phyloP scores from a whole-genome alignment of 2,113 vertebrate species.

The Myiopsitta monachus region DNA sequence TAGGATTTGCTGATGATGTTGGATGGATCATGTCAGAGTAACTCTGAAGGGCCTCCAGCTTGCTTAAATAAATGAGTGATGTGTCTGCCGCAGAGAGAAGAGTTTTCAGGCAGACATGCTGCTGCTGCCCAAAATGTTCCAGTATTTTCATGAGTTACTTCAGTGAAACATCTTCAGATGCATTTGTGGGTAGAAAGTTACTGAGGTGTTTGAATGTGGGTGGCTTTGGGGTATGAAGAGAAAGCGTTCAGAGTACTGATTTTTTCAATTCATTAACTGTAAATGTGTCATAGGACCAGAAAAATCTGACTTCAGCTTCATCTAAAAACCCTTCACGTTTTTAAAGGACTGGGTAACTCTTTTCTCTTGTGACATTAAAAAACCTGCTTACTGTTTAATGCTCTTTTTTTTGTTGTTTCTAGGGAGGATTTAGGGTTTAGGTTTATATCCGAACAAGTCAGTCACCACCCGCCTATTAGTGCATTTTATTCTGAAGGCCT shows the following conservation, averaged over 20 bases:
- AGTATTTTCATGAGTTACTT: not conserved
- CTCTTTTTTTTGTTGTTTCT: not conserved
- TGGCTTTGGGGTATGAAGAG: not conserved
- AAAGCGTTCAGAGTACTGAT: not conserved
- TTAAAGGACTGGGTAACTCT: not conserved
- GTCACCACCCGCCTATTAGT: constrained; percentile 94
- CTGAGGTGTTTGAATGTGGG: not conserved
- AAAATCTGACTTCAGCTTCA: not conserved
- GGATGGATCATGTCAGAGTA: not conserved
- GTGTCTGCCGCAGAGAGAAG: not conserved
- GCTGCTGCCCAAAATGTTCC: not conserved
- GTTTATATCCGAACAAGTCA: constrained; percentile 94
- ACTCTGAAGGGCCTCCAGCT: not conserved
- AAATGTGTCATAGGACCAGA: not conserved
- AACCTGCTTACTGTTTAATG: not conserved
- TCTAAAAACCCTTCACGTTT: not conserved
- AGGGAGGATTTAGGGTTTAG: constrained; percentile 94
- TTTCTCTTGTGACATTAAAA: not conserved
- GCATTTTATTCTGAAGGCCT: constrained; percentile 92
- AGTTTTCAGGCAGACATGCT: not conserved
- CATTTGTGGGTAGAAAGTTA: not conserved
- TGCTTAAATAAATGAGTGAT: not conserved
- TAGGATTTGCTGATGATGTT: not conserved
- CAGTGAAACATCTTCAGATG: not conserved
- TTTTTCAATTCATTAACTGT: not conserved